Percentiles rank a stretch among this genome's conserved stretches.
These are phyloP conservation scores for Zhengitettix transpicula DNA, from an alignment of 2,888 invertebrate genomes.

Conservation along the genomic window DNA sequence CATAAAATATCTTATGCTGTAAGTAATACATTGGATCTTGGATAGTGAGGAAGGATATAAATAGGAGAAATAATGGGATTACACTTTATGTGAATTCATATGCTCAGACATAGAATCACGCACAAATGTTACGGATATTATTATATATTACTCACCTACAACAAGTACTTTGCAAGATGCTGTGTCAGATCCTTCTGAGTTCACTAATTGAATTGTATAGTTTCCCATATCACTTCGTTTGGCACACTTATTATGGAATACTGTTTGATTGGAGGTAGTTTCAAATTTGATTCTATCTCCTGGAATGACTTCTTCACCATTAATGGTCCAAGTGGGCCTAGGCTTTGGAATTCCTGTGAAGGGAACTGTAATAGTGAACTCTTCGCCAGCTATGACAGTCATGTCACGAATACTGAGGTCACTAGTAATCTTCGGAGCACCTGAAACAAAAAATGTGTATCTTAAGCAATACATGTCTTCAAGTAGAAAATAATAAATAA, in stretches of 20 bases:
- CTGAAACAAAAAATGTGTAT: slow-evolving; percentile 17
- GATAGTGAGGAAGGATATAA: too few species aligned
- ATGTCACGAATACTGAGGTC: slow-evolving; percentile 86
- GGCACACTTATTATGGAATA: slow-evolving; percentile 74
- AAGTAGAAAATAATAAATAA: background rate
- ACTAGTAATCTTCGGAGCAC: slow-evolving; percentile 81
- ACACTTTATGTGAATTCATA: too few species aligned
- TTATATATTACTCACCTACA: slow-evolving; percentile 28
- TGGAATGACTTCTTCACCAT: slow-evolving; percentile 65
- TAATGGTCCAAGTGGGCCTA: slow-evolving; percentile 77
- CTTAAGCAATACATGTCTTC: background rate
- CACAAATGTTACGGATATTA: background rate
- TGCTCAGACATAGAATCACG: too few species aligned
- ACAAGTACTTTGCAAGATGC: slow-evolving; percentile 71
- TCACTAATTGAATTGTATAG: slow-evolving; percentile 79
- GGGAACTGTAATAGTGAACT: slow-evolving; percentile 90
- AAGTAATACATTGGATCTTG: too few species aligned
- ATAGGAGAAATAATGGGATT: too few species aligned
- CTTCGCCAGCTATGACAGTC: slow-evolving; percentile 88
- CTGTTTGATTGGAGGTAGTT: slow-evolving; percentile 59
- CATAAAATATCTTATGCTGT: too few species aligned
- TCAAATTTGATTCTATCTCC: slow-evolving; percentile 78
- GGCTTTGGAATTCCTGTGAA: slow-evolving; percentile 76
- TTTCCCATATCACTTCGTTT: slow-evolving; percentile 84
- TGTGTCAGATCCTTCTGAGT: slow-evolving; percentile 81